Evolutionary conservation across 1,140 invertebrate genomes (phyloP).

Genomic region (Steinernema khuongi): DNA sequence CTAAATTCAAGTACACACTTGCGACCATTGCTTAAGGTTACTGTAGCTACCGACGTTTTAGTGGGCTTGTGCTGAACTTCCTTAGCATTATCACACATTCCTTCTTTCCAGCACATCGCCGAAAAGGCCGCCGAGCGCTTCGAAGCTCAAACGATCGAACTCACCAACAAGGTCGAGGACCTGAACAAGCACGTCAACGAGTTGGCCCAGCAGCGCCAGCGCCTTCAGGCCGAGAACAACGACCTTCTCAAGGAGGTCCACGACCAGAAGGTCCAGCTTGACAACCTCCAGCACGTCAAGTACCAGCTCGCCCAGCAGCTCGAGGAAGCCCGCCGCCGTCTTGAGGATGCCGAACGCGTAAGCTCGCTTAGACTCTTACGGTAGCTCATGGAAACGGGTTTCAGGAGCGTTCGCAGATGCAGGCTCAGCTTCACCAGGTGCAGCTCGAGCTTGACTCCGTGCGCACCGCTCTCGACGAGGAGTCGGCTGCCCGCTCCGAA

Average conservation of each 20-base stretch:
- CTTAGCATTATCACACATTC: no score
- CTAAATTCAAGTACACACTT: no score
- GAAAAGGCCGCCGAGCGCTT: constrained; percentile 82
- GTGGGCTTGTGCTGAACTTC: constrained; percentile 15
- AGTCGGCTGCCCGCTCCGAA: constrained; percentile 86
- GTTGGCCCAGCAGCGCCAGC: constrained; percentile 71
- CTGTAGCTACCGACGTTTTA: no score
- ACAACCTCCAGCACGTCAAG: constrained; percentile 73
- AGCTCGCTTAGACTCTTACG: constrained; percentile 33
- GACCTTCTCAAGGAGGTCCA: constrained; percentile 87
- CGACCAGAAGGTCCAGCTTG: constrained; percentile 68
- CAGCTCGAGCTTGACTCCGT: constrained; percentile 86
- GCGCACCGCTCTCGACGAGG: constrained; percentile 83
- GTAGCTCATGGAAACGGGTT: constrained; percentile 4
- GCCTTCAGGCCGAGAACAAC: constrained; percentile 72
- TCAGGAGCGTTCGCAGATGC: constrained; percentile 75
- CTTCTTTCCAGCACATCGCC: constrained; percentile 66
- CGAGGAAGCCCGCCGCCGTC: constrained; percentile 81
- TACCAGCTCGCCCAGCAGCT: constrained; percentile 78
- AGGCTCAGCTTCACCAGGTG: constrained; percentile 78
- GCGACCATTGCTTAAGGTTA: no score
- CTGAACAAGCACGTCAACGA: constrained; percentile 86
- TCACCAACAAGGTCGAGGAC: constrained; percentile 88
- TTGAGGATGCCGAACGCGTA: constrained; percentile 86
- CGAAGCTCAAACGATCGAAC: constrained; percentile 78